Base-by-base conservation (phyloP, 2,888 invertebrate genomes). In the Apamea monoglypha region DNA sequence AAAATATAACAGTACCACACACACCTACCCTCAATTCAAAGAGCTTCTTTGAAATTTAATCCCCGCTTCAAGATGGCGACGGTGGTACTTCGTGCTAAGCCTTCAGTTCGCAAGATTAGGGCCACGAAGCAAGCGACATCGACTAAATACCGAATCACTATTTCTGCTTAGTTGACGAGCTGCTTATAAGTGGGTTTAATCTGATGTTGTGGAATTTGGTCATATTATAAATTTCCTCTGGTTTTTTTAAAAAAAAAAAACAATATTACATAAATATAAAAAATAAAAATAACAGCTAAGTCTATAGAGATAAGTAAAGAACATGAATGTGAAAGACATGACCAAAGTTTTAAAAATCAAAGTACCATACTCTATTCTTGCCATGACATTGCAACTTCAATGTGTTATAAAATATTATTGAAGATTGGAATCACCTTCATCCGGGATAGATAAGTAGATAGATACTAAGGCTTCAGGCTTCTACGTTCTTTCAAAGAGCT, bases 41-140 rank as follows among this genome's bases (percentile, higher is more conserved):
- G 93, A 92, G 91, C 89, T 91, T 93, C 92, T 93, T 93, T 93
- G 92, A 92, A 92, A 93, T 93, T 93, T 94, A 94, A 94, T 94
- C 92, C 93, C 89, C 87, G 88, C 88, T 89, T 76, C 92, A 93
- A 94, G 94, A 94, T 93, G 93, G 93, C 92, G 94, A 78, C 91
- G 83, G 53, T 82, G 83, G 59, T 85, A 86, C 91, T 90, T 82
- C 81, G 90, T 89, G 92, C 90, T 92, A 93, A 94, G 94, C 92
- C 92, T 92, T 90, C 86, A 87, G 85, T 90, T 86, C 87, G 85
- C 63, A 68, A 88, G 90, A 91, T 90, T 92, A 89, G 88, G 93
- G 94, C 94, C 90, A 92, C 84, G 84, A 89, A 91, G 92, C 83
- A 80, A 85, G 93, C 92, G 92, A 80, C 80, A 80, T 74, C 12